phyloP scores from a whole-genome alignment of 23 tunicate species.

The Diplosoma virens region DNA sequence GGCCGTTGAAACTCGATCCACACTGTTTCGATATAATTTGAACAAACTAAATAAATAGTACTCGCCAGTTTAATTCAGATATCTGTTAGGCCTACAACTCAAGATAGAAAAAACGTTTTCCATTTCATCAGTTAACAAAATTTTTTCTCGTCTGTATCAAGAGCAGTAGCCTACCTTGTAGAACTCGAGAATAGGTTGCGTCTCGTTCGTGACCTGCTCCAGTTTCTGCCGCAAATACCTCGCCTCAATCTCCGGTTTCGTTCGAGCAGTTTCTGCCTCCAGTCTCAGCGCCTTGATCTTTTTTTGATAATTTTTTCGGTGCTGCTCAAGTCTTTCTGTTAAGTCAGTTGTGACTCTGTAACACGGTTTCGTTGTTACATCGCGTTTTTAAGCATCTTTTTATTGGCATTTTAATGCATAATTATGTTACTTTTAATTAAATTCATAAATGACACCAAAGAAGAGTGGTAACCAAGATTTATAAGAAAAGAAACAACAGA shows the following conservation, averaged over 20 bases:
- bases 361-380: too few species aligned
- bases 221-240: constrained; percentile 53
- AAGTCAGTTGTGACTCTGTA: constrained; percentile 38
- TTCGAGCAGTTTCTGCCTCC: constrained; percentile 53
- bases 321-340: constrained; percentile 8
- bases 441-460: too few species aligned
- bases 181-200: constrained; percentile 56
- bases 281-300: constrained; percentile 18
- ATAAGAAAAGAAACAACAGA: too few species aligned
- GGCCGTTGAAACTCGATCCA: too few species aligned
- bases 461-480: too few species aligned
- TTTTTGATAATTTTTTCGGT: constrained; percentile 11
- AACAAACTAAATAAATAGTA: too few species aligned
- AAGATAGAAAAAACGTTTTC: background rate
- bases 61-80: too few species aligned
- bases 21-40: too few species aligned
- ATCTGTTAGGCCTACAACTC: background rate
- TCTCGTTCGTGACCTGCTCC: constrained; percentile 33
- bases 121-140: background rate
- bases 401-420: too few species aligned
- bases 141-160: background rate
- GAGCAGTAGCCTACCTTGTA: constrained; percentile 39
- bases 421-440: too few species aligned
- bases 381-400: too few species aligned
- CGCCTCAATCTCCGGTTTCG: constrained; percentile 52